phyloP scores from a whole-genome alignment of 2,888 invertebrate species.

The Ecdyonurus torrentis region DNA sequence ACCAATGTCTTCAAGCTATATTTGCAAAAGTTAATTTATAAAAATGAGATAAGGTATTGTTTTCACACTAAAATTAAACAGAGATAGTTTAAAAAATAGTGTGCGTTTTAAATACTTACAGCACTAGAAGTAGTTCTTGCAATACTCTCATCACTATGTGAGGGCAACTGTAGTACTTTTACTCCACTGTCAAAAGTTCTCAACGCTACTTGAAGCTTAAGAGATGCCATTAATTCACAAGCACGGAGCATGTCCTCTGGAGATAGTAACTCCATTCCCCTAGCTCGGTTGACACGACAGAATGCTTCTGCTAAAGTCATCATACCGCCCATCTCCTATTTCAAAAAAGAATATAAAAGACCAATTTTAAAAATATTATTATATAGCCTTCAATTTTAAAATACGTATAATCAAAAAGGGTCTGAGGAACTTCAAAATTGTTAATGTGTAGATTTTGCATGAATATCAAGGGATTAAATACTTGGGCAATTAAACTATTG shows the following conservation, averaged over 20 bases:
- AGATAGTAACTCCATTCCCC: conserved; percentile 88
- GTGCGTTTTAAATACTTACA: conserved; percentile 31
- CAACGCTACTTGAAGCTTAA: conserved; percentile 55
- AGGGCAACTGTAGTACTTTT: conserved; percentile 72
- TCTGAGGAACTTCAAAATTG: neutral
- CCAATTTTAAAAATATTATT: neutral
- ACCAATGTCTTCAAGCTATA: conserved; percentile 33
- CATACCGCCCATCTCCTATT: conserved; percentile 79
- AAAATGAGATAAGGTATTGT: neutral
- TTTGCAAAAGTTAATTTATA: conserved; percentile 5
- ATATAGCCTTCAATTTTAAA: neutral
- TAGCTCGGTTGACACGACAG: conserved; percentile 89
- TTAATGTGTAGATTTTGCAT: too few relatives aligned
- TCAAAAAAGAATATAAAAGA: too few relatives aligned
- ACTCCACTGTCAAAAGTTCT: conserved; percentile 89
- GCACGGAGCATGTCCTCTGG: conserved; percentile 93
- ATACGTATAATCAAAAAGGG: neutral
- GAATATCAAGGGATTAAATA: too few relatives aligned
- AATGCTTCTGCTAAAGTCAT: conserved; percentile 95
- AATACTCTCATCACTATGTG: conserved; percentile 52
- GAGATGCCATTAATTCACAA: conserved; percentile 47
- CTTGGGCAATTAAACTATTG: too few relatives aligned
- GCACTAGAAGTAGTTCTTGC: conserved; percentile 46
- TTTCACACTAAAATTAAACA: too few relatives aligned
- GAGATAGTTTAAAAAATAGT: too few relatives aligned